Evolutionary conservation across 2,888 invertebrate genomes (phyloP).

Genomic region (Apomyelois bistriatella): DNA sequence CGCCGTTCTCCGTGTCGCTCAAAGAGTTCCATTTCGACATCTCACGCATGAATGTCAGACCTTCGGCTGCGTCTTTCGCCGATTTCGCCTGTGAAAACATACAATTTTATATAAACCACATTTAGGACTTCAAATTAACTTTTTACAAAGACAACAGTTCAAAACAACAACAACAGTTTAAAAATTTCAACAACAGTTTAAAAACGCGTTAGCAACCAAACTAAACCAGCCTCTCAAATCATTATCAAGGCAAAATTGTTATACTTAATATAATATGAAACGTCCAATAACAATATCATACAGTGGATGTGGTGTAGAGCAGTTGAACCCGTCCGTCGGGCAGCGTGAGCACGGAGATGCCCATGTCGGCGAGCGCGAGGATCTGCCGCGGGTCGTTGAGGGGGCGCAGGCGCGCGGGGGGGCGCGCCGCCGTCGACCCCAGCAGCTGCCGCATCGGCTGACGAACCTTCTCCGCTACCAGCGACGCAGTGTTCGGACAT

Average conservation of each 20-base stretch:
- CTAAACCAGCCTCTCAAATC: too few relatives aligned
- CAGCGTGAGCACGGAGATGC: conserved; percentile 93
- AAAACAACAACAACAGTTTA: too few relatives aligned
- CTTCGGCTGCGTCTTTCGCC: conserved; percentile 93
- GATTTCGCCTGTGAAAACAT: conserved; percentile 85
- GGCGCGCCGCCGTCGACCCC: conserved; percentile 82
- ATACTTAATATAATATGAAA: neutral
- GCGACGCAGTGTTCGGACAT: conserved; percentile 91
- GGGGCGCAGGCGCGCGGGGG: conserved; percentile 86
- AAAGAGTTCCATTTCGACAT: conserved; percentile 94
- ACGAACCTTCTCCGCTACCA: conserved; percentile 91
- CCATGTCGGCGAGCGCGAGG: conserved; percentile 94
- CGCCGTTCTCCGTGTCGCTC: conserved; percentile 78
- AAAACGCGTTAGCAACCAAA: too few relatives aligned
- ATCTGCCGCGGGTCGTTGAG: conserved; percentile 93
- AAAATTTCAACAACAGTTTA: too few relatives aligned
- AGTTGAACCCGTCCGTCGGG: conserved; percentile 95
- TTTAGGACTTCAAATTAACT: too few relatives aligned
- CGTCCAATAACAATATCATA: conserved; percentile 64
- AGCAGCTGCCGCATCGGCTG: conserved; percentile 92
- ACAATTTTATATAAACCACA: neutral
- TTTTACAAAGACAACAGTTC: too few relatives aligned
- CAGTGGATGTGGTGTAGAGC: conserved; percentile 92
- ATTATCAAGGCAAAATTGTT: too few relatives aligned
- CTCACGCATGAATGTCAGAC: conserved; percentile 97